Evolutionary conservation across 2,797 vertebrate species (phyloP), one percentile per base, ranked within the genome.

Genomic region (Rhynchotus rufescens): DNA sequence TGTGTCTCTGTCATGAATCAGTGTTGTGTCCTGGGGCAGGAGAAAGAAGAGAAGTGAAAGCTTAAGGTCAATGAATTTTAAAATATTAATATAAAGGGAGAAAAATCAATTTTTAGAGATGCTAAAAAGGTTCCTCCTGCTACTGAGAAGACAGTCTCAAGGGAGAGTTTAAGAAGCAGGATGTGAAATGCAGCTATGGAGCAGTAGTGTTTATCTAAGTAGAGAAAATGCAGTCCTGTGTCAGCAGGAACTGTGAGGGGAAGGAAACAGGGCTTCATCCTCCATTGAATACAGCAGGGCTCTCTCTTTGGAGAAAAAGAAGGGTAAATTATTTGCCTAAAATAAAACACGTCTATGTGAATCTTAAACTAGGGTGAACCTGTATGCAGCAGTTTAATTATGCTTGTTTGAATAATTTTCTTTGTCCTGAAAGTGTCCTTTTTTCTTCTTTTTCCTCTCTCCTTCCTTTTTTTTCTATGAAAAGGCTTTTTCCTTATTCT

Each of bases 301-400:
- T 3, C 10, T 66, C 0, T 4, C 23, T 28, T 8, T 28, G 15
- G 17, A 59, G 47, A 36, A 40, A 38, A 0, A 0, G 47, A 62
- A 21, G 40, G 25, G 51, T 25, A 61, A 32, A 5, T 2, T 54
- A 45, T 5, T 36, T 64, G 49, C 8, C 0, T 60, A 0, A 47
- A 74, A 17, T 11, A 11, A 36, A 36, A 36, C 36, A 36, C 25
- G 38, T 20, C 17, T n/a, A 0, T 13, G 15, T 2, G 4, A 67
- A 40, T 62, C 57, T 30, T 71, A 13, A 14, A 3, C 20, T 12
- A 38, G 45, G 32, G 34, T 68, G 78, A 66, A 68, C 60, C 59
- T 21, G 15, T 54, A 32, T 19, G 12, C 23, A 26, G 49, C 15
- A 15, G 8, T 38, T 57, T 49, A 10, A 10, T 23, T 65, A 26